Base-by-base conservation (phyloP, 23 tunicate species). In the Ciona savignyi region DNA sequence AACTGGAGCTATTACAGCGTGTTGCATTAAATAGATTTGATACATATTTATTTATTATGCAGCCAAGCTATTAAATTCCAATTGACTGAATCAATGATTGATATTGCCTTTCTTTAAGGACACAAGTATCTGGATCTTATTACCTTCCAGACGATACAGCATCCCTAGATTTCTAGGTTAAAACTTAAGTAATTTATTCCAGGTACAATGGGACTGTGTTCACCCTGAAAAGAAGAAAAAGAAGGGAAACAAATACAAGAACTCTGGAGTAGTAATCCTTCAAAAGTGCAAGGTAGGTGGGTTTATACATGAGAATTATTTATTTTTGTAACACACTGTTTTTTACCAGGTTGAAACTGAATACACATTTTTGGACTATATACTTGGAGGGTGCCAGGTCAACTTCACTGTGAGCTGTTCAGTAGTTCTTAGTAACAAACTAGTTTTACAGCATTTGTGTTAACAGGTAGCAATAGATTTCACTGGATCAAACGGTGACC, bases 401-500 rank as follows among this genome's bases (percentile, higher is more conserved):
- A 95, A 89, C 62, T 95, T 91, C 62, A 86, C 95, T 19, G 98
- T 88, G 56, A 80, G 84, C 72, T 51, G 1, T 4, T 25, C 22
- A 28, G 27, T 35, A 68, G 15, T 49, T 11, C 15, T 20, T 49
- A 20, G 61, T 49, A 49, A 49, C 61, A 49, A 49, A 15, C n/a
- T n/a, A n/a, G n/a, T n/a, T n/a, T n/a, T n/a, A n/a, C n/a, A n/a
- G n/a, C 61, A 49, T 49, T 49, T 11, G 15, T 49, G 15, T 49
- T 20, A 11, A 49, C 15, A 91, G 97, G 99, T 95, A 51, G 96
- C 96, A 0, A 84, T 95, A 71, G 99, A 95, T 71, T 95, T 83
- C 71, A 95, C 99, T 34, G 99, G 93, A 2, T 95, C 99, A 0
- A 95, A 95, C 78, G 99, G 99, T 0, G 99, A 95, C 66, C 99